These are phyloP conservation scores for Hanleya hanleyi DNA, from an alignment of 2,888 invertebrate species.

Conservation along the genomic window DNA sequence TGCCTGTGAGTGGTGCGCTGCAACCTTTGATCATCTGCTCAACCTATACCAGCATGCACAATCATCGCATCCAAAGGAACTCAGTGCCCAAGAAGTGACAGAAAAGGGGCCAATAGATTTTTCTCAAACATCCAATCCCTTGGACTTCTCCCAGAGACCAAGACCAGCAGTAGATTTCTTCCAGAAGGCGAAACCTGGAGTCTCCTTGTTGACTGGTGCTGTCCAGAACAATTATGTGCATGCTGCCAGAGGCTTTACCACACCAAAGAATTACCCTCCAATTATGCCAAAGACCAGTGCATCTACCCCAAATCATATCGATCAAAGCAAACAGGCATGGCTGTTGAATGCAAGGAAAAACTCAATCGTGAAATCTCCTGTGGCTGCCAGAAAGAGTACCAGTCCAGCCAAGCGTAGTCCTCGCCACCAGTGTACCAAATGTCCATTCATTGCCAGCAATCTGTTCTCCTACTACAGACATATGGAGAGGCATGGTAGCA, in stretches of 20 bases:
- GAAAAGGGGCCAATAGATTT: slow-evolving; percentile 8
- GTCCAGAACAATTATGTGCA: not conserved
- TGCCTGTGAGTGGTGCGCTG: slow-evolving; percentile 66
- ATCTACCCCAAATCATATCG: not conserved
- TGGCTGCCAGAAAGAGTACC: slow-evolving; percentile 47
- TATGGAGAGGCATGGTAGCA: slow-evolving; percentile 62
- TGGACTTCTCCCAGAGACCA: not conserved
- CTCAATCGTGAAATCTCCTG: not conserved
- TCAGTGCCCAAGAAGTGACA: slow-evolving; percentile 58
- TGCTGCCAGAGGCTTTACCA: not conserved
- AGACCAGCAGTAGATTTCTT: not conserved
- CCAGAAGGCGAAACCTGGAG: not conserved
- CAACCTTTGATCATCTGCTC: slow-evolving; percentile 57
- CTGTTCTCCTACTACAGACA: slow-evolving; percentile 58
- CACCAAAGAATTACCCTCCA: not conserved
- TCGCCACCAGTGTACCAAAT: slow-evolving; percentile 63
- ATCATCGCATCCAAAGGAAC: slow-evolving; percentile 56
- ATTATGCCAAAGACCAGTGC: not conserved
- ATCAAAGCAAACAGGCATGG: not conserved
- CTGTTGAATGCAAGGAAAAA: not conserved
- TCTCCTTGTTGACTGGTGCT: not conserved
- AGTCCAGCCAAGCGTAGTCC: slow-evolving; percentile 51
- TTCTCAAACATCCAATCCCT: not conserved
- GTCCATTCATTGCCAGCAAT: slow-evolving; percentile 59
- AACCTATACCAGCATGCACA: slow-evolving; percentile 64